phyloP scores from a whole-genome alignment of 2,888 invertebrate genomes.

The Lasius fuliginosus region DNA sequence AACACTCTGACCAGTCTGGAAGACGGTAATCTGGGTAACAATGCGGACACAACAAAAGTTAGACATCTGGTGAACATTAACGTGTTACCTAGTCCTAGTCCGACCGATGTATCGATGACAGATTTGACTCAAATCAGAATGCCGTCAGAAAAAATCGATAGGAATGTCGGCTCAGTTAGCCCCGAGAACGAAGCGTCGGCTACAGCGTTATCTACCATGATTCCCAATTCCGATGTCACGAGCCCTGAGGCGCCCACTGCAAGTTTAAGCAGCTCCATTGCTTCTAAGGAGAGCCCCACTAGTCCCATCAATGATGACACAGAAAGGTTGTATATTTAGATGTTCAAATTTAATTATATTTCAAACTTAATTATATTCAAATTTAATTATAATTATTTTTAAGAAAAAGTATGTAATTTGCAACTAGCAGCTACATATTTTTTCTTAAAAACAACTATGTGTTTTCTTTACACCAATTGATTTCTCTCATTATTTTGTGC shows the following conservation, averaged over 20 bases:
- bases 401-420: no score
- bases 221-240: constrained; percentile 76
- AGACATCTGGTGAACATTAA: constrained; percentile 34
- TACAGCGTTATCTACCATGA: constrained; percentile 67
- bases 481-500: no score
- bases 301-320: constrained; percentile 84
- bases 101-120: constrained; percentile 71
- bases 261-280: constrained; percentile 80
- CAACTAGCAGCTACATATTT: no score
- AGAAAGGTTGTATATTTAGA: constrained; percentile 15
- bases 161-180: constrained; percentile 61
- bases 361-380: no score
- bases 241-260: constrained; percentile 78
- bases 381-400: no score
- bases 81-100: constrained; percentile 62
- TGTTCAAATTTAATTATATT: neutral
- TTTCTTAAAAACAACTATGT: no score
- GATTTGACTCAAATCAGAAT: constrained; percentile 70
- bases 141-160: constrained; percentile 58
- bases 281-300: constrained; percentile 88
- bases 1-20: neutral
- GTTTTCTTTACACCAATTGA: no score
- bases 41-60: constrained; percentile 32
- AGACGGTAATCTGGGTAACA: constrained; percentile 31
- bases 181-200: constrained; percentile 67